Evolutionary conservation across 2,113 vertebrate species (phyloP).

Genomic region (Elaphurus davidianus): DNA sequence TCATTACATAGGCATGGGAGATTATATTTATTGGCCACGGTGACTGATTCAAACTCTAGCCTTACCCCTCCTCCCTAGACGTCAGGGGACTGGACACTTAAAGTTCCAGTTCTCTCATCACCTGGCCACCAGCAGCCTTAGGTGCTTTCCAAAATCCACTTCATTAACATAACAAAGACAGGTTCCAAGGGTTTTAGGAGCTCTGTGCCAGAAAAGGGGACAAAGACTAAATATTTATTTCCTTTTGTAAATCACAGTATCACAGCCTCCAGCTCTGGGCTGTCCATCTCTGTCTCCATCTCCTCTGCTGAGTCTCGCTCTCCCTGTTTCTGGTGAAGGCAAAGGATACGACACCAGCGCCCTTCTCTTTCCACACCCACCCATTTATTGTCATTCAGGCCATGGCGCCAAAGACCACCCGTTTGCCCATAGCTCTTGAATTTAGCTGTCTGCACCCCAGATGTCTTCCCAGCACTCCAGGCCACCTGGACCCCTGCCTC

Average conservation of each 20-base stretch:
- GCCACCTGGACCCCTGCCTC: neutral
- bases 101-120: neutral
- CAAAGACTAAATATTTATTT: neutral
- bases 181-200: neutral
- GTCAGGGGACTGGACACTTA: neutral
- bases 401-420: neutral
- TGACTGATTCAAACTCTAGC: neutral
- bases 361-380: neutral
- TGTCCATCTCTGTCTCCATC: neutral
- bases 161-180: neutral
- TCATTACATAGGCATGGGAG: neutral
- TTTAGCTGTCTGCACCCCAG: neutral
- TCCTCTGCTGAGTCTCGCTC: neutral
- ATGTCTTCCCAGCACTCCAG: neutral
- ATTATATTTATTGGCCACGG: neutral
- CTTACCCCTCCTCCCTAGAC: neutral
- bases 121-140: neutral
- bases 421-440: neutral
- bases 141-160: neutral
- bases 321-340: neutral
- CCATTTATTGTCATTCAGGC: neutral
- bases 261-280: neutral
- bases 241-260: neutral
- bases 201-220: neutral
- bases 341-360: accelerated